Evolutionary conservation across 2,888 invertebrate genomes (phyloP).

Genomic region (Dorcus parallelipipedus): DNA sequence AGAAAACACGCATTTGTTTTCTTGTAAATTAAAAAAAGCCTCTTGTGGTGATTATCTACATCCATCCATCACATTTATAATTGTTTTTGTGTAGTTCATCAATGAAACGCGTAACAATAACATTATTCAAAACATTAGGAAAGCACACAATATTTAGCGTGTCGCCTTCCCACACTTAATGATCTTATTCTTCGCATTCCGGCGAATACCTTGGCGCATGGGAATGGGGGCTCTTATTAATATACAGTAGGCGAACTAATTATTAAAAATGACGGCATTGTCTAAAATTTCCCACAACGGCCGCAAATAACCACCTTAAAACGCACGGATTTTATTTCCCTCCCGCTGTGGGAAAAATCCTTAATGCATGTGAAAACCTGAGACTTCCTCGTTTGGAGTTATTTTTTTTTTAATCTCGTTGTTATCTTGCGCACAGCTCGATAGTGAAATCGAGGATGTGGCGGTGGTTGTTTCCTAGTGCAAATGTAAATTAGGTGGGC

Average conservation of each 20-base stretch:
- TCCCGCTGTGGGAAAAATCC: constrained; percentile 7
- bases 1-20: no score
- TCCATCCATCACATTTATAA: no score
- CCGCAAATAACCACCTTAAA: constrained; percentile 1
- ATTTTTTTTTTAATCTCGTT: background rate
- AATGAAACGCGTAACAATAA: background rate
- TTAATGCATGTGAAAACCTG: constrained; percentile 9
- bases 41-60: no score
- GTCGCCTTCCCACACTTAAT: constrained; percentile 9
- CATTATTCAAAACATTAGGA: constrained; percentile 1
- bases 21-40: no score
- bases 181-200: constrained; percentile 9
- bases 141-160: background rate
- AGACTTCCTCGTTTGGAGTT: constrained; percentile 1
- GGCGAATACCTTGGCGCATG: constrained; percentile 29
- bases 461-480: no score
- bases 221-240: constrained; percentile 49
- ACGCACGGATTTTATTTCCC: constrained; percentile 1
- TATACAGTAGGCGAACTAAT: constrained; percentile 47
- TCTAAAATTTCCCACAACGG: constrained; percentile 10
- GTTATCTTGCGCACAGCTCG: no score
- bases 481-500: no score
- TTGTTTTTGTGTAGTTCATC: background rate
- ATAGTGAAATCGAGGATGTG: no score
- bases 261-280: constrained; percentile 32